phyloP scores from a whole-genome alignment of 2,888 invertebrate genomes.

The Gastracanthus pulcherrimus region DNA sequence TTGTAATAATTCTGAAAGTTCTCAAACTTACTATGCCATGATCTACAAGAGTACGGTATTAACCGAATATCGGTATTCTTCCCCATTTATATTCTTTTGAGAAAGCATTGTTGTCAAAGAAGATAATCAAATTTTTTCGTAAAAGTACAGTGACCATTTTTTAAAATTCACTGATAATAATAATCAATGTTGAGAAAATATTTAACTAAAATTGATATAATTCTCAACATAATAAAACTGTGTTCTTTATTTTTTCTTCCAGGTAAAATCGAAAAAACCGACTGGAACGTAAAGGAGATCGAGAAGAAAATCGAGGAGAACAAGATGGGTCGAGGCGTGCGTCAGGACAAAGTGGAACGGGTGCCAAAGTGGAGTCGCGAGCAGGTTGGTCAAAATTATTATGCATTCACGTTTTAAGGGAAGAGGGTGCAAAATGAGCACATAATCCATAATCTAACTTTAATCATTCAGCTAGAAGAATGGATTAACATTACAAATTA shows the following conservation, averaged over 20 bases:
- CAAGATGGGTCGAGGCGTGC: conserved; percentile 82
- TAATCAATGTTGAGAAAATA: too few relatives aligned
- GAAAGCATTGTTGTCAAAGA: too few relatives aligned
- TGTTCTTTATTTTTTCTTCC: conserved; percentile 33
- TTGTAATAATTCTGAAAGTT: too few relatives aligned
- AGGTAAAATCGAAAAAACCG: conserved; percentile 91
- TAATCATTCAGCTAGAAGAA: not conserved
- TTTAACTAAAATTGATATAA: not conserved
- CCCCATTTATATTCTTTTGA: too few relatives aligned
- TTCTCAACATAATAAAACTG: not conserved
- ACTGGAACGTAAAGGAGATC: conserved; percentile 95
- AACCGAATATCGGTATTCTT: too few relatives aligned
- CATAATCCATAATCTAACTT: not conserved
- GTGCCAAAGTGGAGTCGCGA: conserved; percentile 96
- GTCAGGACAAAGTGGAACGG: conserved; percentile 81
- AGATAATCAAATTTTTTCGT: too few relatives aligned
- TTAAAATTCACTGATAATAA: too few relatives aligned
- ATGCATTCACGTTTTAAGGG: conserved; percentile 7
- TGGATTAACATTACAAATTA: too few relatives aligned
- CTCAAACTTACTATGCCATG: too few relatives aligned
- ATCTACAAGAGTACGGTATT: too few relatives aligned
- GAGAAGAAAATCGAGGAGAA: conserved; percentile 92
- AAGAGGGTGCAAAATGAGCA: not conserved
- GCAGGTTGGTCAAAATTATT: conserved; percentile 78
- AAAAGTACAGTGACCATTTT: too few relatives aligned